A percentile compares a stretch with the other conserved stretches of the same genome.
Conservation (phyloP, 2,113 vertebrate genomes). For the Rhabdomys dilectus region DNA sequence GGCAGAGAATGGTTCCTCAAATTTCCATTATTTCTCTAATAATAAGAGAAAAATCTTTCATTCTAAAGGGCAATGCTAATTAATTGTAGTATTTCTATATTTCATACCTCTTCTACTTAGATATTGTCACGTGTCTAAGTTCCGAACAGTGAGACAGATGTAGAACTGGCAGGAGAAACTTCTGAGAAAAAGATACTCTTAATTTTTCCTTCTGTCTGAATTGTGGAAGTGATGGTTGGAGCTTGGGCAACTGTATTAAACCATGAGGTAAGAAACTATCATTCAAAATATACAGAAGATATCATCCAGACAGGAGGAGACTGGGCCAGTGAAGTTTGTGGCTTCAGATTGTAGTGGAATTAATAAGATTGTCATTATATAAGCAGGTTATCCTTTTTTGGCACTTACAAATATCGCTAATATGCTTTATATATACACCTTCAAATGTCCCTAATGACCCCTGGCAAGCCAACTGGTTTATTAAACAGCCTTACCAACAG, state of each 20-base stretch:
- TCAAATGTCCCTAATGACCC: not conserved
- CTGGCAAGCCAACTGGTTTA: not conserved
- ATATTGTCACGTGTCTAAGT: not conserved
- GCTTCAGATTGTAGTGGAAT: not conserved
- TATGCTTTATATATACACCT: not conserved
- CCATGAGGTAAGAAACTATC: not conserved
- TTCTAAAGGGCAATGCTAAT: not conserved
- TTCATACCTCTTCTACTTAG: not conserved
- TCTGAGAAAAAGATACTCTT: not conserved
- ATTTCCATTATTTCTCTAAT: not conserved
- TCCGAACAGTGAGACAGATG: not conserved
- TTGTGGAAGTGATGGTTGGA: not conserved
- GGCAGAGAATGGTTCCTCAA: not conserved
- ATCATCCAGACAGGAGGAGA: not conserved
- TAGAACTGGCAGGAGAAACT: not conserved
- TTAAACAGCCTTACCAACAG: not conserved
- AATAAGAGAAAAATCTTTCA: not conserved
- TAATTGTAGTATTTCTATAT: not conserved
- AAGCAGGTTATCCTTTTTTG: not conserved
- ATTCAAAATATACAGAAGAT: not conserved
- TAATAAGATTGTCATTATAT: not conserved
- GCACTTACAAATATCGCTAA: not conserved
- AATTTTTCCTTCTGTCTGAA: not conserved
- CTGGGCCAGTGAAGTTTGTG: not conserved
- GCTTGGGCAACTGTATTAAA: conserved; percentile 6